Evolutionary conservation across 2,113 vertebrate species (phyloP).

Genomic region (Siniperca chuatsi): DNA sequence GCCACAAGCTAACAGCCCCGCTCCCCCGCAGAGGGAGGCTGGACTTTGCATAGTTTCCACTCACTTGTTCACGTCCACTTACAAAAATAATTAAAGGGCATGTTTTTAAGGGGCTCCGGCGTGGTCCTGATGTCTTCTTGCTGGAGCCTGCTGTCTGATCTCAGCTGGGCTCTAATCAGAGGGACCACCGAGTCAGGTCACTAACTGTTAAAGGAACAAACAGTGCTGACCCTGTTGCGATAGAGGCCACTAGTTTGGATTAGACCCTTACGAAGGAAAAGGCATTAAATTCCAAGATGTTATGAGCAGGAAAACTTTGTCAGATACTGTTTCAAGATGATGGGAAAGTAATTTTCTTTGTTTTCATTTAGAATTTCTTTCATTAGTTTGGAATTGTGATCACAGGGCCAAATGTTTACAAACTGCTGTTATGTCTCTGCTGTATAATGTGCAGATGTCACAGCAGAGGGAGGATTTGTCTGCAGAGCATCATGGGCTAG

Average conservation of each 20-base stretch:
- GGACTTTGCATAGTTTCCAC: slow-evolving; percentile 84
- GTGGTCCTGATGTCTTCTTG: slow-evolving; percentile 70
- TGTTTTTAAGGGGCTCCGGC: slow-evolving; percentile 71
- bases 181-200: slow-evolving; percentile 70
- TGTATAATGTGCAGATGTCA: slow-evolving; percentile 52
- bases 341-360: slow-evolving; percentile 44
- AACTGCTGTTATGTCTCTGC: slow-evolving; percentile 44
- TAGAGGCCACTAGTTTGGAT: slow-evolving; percentile 57
- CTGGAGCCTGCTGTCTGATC: slow-evolving; percentile 70
- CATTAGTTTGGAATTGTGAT: slow-evolving; percentile 15
- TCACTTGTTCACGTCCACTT: slow-evolving; percentile 78
- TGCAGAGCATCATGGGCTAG: slow-evolving; percentile 45
- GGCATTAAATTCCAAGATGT: slow-evolving; percentile 32
- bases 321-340: slow-evolving; percentile 26
- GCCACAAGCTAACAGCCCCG: slow-evolving; percentile 29
- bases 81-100: slow-evolving; percentile 82
- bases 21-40: slow-evolving; percentile 64
- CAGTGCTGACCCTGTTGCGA: slow-evolving; percentile 48
- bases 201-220: slow-evolving; percentile 61
- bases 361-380: slow-evolving; percentile 40
- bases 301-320: slow-evolving; percentile 18
- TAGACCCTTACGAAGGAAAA: not conserved
- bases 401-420: slow-evolving; percentile 47
- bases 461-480: slow-evolving; percentile 8
- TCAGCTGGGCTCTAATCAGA: slow-evolving; percentile 74